Conservation (phyloP, 2,797 vertebrate genomes). For the Oreonectes daqikongensis region DNA sequence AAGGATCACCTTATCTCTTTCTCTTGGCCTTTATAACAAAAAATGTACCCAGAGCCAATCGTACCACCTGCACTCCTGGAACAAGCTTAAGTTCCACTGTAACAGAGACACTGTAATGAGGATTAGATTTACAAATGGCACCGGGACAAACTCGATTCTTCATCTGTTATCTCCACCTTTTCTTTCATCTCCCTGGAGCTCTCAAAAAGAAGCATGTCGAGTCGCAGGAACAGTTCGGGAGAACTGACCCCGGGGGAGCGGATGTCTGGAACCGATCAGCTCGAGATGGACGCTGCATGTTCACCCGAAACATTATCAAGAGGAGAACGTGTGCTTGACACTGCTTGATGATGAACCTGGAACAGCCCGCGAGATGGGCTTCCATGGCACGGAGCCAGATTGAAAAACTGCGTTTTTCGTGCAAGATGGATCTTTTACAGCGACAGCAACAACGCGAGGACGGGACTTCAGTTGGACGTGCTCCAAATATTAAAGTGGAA, state of each 20-base stretch:
- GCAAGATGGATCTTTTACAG: constrained; percentile 20
- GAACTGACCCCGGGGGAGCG: constrained; percentile 56
- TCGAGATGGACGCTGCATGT: constrained; percentile 20
- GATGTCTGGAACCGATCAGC: constrained; percentile 63
- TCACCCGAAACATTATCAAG: constrained; percentile 44
- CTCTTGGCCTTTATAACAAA: constrained; percentile 29
- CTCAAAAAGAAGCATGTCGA: constrained; percentile 64
- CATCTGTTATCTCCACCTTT: constrained; percentile 62
- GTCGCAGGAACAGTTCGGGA: constrained; percentile 58
- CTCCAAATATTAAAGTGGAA: constrained; percentile 50
- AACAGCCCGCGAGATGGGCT: constrained; percentile 64
- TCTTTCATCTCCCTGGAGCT: constrained; percentile 68
- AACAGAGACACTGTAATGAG: constrained; percentile 37
- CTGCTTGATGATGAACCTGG: constrained; percentile 66
- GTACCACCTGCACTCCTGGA: constrained; percentile 57
- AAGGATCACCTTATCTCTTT: constrained; percentile 56
- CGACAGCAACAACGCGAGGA: constrained; percentile 25
- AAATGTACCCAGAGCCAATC: constrained; percentile 57
- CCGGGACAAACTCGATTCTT: constrained; percentile 65
- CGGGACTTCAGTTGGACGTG: constrained; percentile 24
- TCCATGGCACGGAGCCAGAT: constrained; percentile 52
- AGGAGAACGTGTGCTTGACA: constrained; percentile 51
- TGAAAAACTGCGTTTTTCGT: constrained; percentile 43
- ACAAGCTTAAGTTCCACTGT: constrained; percentile 23
- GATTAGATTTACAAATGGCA: constrained; percentile 67